Conservation (phyloP, 2,113 vertebrate genomes). For the Megaleporinus macrocephalus region DNA sequence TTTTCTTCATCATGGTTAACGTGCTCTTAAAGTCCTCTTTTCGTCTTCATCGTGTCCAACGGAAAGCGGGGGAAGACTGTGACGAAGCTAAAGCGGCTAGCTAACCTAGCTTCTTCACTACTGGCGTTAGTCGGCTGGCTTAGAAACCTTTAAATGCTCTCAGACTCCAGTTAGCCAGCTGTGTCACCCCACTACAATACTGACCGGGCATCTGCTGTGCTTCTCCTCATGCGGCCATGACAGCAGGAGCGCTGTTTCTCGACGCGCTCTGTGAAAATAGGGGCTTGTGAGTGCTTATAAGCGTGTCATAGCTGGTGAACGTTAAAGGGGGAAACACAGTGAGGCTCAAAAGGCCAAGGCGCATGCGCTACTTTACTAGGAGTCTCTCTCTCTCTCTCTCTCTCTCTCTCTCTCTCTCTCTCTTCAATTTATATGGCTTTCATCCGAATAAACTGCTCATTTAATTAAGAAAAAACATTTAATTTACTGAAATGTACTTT, state of each 20-base stretch:
- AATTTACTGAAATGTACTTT: no score
- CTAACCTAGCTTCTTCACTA: not conserved
- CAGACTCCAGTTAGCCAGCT: no score
- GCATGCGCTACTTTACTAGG: not conserved
- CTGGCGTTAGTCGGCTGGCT: no score
- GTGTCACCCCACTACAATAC: no score
- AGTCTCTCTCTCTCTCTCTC: no score
- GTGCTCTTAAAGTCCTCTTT: constrained; percentile 50
- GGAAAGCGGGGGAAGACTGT: not conserved
- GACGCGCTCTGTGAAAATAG: not conserved
- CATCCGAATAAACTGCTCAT: no score
- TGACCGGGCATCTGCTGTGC: no score
- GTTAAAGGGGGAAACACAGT: not conserved
- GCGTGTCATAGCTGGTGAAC: not conserved
- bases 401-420: no score
- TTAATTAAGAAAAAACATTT: no score
- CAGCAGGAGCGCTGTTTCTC: not conserved
- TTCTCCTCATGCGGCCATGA: not conserved
- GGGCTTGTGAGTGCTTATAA: not conserved
- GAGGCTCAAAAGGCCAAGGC: not conserved
- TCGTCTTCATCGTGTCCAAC: not conserved
- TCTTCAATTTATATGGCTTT: no score
- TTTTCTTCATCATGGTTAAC: constrained; percentile 95
- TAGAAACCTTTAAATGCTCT: no score
- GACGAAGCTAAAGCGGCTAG: not conserved